phyloP scores from a whole-genome alignment of 2,797 vertebrate genomes.

The Oreonectes daqikongensis region DNA sequence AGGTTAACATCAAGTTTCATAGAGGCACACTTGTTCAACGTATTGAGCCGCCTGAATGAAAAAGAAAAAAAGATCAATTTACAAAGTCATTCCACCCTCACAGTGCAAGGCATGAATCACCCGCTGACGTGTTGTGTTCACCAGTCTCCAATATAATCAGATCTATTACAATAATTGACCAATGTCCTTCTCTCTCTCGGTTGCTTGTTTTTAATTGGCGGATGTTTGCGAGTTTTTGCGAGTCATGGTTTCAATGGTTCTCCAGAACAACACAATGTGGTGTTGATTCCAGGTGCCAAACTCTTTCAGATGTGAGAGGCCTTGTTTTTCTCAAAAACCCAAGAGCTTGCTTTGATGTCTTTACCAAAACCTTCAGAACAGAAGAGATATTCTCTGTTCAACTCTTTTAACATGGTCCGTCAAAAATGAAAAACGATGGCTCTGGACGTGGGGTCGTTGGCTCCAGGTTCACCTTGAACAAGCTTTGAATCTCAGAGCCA shows the following conservation, averaged over 20 bases:
- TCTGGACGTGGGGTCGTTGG: background rate
- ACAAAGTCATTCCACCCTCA: background rate
- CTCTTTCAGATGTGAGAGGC: conserved; percentile 21
- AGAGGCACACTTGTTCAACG: conserved; percentile 97
- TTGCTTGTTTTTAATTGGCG: conserved; percentile 52
- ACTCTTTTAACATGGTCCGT: conserved; percentile 1
- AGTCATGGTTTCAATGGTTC: conserved; percentile 21
- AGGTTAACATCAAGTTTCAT: conserved; percentile 99
- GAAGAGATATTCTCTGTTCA: conserved; percentile 18
- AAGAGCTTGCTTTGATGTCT: conserved; percentile 41
- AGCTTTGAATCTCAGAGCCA: conserved; percentile 1
- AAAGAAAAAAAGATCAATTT: background rate
- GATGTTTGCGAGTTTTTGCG: conserved; percentile 49
- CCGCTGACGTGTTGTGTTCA: conserved; percentile 16
- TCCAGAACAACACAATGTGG: no score
- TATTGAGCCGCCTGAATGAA: conserved; percentile 90
- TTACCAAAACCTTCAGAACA: conserved; percentile 35
- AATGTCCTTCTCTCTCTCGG: conserved; percentile 59
- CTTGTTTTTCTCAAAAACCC: conserved; percentile 19
- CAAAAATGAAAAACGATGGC: conserved; percentile 8
- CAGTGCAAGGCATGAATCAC: background rate
- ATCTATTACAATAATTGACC: conserved; percentile 59
- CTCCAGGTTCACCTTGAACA: no score
- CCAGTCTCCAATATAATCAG: conserved; percentile 27
- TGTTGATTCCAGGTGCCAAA: conserved; percentile 29